Evolutionary conservation across 2,113 vertebrate genomes (phyloP).

Genomic region (Panthera tigris): DNA sequence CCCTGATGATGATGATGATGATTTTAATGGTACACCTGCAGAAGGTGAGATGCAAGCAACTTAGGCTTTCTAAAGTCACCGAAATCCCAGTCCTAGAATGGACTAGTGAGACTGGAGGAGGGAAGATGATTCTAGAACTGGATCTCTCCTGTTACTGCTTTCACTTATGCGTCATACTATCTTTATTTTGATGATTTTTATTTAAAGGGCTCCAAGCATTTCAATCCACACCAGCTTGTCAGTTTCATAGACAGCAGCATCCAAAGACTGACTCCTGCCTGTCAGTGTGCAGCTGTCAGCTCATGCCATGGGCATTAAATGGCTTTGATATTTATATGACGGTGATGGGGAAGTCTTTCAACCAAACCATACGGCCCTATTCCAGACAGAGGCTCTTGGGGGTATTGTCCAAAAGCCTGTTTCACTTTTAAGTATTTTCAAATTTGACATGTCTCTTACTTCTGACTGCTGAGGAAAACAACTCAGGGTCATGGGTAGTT

Average conservation of each 20-base stretch:
- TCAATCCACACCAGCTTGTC: neutral
- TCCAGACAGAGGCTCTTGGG: neutral
- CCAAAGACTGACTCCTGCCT: neutral
- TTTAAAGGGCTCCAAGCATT: neutral
- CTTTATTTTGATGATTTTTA: constrained; percentile 38
- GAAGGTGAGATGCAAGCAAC: neutral
- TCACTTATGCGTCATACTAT: neutral
- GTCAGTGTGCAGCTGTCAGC: neutral
- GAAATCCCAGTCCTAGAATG: neutral
- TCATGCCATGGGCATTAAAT: neutral
- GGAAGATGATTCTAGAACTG: neutral
- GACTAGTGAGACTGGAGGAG: neutral
- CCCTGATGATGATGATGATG: neutral
- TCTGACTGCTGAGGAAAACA: neutral
- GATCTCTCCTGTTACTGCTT: neutral
- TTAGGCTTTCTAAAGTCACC: neutral
- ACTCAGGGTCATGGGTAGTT: neutral
- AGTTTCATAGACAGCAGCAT: neutral
- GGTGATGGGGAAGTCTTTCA: neutral
- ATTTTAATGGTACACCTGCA: neutral
- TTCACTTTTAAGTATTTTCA: neutral
- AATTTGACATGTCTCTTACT: neutral
- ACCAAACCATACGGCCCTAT: neutral
- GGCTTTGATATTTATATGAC: neutral
- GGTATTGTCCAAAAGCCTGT: neutral